phyloP scores from a whole-genome alignment of 2,888 invertebrate species.

The Neocrepidodera transversa region DNA sequence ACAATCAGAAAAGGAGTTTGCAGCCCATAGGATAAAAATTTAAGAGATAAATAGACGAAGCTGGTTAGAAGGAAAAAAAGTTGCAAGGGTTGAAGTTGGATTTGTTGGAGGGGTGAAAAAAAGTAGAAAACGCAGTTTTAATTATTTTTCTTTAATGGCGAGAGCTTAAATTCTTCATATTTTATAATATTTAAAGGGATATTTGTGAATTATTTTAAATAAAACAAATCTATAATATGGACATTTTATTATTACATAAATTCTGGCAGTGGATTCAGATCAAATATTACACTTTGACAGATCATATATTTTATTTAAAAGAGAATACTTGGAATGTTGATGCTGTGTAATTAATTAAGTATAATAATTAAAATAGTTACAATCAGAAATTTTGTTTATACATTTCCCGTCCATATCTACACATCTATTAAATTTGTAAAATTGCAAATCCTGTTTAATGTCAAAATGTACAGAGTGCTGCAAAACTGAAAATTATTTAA shows the following conservation, averaged over 20 bases:
- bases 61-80: too few species aligned
- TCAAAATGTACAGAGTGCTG: conserved; percentile 27
- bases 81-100: too few species aligned
- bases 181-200: too few species aligned
- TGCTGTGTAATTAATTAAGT: too few species aligned
- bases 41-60: too few species aligned
- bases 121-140: too few species aligned
- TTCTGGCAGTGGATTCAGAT: conserved; percentile 59
- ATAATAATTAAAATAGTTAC: conserved; percentile 11
- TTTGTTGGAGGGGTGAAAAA: too few species aligned
- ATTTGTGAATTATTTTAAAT: too few species aligned
- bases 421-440: conserved; percentile 54
- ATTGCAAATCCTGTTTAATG: conserved; percentile 45
- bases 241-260: conserved; percentile 57
- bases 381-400: conserved; percentile 25
- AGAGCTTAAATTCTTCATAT: too few species aligned
- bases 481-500: conserved; percentile 1
- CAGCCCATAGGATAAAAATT: too few species aligned
- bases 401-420: conserved; percentile 43
- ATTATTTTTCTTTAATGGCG: too few species aligned
- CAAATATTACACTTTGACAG: conserved; percentile 55
- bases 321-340: conserved; percentile 57
- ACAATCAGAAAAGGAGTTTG: too few species aligned
- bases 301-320: conserved; percentile 53
- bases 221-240: conserved; percentile 41